These are phyloP conservation scores for Procambarus virginalis DNA, from an alignment of 1,140 invertebrate species.

Conservation along the genomic window DNA sequence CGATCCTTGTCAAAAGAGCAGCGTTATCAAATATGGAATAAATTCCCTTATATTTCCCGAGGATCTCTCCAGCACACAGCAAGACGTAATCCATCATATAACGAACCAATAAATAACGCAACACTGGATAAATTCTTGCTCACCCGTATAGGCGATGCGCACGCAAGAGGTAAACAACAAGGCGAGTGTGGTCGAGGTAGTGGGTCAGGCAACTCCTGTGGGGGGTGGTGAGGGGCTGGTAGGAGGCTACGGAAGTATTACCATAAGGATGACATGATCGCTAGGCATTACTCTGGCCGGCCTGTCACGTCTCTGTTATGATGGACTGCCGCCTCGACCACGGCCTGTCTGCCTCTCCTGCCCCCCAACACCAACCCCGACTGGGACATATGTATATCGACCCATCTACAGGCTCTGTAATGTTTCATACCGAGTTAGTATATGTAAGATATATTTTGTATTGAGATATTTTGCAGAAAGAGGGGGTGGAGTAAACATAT, in stretches of 20 bases:
- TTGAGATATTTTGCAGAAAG: too few relatives aligned
- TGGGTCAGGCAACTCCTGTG: too few relatives aligned
- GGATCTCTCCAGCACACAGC: conserved; percentile 8
- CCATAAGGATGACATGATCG: conserved; percentile 47
- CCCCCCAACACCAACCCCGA: too few relatives aligned
- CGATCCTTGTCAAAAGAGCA: conserved; percentile 41
- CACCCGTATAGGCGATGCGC: background rate
- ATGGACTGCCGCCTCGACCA: background rate
- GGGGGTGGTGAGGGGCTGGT: background rate
- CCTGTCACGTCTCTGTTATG: conserved; percentile 32
- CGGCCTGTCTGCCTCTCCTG: background rate
- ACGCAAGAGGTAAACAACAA: too few relatives aligned
- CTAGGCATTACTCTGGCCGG: conserved; percentile 45
- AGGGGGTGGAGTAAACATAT: too few relatives aligned
- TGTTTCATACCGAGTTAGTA: too few relatives aligned
- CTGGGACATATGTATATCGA: too few relatives aligned
- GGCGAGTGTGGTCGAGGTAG: too few relatives aligned
- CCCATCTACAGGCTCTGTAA: too few relatives aligned
- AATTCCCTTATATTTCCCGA: conserved; percentile 8
- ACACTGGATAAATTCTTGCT: conserved; percentile 8
- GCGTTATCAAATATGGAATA: conserved; percentile 33
- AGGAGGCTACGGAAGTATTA: conserved; percentile 25
- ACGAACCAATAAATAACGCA: conserved; percentile 30
- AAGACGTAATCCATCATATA: conserved; percentile 32
- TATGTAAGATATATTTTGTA: too few relatives aligned